Evolutionary conservation across 2,797 vertebrate genomes (phyloP).

Genomic region (Sebastes minor): DNA sequence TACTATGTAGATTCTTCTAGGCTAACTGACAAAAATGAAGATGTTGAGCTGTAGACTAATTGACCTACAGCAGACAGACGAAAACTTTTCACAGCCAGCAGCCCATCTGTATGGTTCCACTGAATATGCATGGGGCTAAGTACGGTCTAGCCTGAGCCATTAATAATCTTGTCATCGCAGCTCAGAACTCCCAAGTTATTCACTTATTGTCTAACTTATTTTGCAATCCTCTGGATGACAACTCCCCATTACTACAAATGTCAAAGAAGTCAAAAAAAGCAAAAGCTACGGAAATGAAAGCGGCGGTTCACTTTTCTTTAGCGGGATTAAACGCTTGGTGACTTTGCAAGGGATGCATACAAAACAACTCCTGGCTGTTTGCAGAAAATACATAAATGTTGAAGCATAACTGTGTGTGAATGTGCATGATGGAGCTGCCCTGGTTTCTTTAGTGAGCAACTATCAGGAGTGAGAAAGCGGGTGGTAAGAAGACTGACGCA

Average conservation of each 20-base stretch:
- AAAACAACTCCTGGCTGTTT: constrained; percentile 77
- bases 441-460: constrained; percentile 87
- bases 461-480: constrained; percentile 71
- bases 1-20: neutral
- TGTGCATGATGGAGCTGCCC: constrained; percentile 83
- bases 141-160: constrained; percentile 89
- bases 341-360: constrained; percentile 75
- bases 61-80: constrained; percentile 61
- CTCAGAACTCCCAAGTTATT: constrained; percentile 85
- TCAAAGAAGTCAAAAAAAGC: constrained; percentile 35
- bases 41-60: constrained; percentile 40
- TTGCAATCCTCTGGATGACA: constrained; percentile 27
- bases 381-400: constrained; percentile 80
- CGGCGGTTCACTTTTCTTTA: constrained; percentile 62
- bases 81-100: constrained; percentile 77
- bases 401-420: constrained; percentile 69
- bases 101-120: constrained; percentile 89
- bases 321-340: constrained; percentile 83
- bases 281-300: constrained; percentile 78
- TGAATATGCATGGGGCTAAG: constrained; percentile 94
- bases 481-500: constrained; percentile 91
- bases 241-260: constrained; percentile 26
- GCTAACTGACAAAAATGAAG: constrained; percentile 29
- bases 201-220: constrained; percentile 75
- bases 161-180: constrained; percentile 97